phyloP scores from a whole-genome alignment of 2,797 vertebrate genomes.

The Lates japonicus region DNA sequence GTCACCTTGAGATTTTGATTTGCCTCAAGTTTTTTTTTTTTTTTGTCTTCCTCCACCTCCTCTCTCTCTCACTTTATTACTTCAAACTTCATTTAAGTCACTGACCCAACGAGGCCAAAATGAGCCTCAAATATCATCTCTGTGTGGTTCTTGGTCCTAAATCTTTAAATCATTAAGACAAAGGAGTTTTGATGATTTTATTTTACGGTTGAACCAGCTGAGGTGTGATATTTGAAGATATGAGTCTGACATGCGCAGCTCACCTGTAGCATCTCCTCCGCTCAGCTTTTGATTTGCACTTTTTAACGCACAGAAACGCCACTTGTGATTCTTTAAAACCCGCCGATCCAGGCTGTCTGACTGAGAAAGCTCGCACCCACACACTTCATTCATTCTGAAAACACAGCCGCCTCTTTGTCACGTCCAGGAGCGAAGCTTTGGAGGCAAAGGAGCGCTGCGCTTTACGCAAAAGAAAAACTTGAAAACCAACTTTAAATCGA shows the following conservation, averaged over 20 bases:
- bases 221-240: conserved; percentile 32
- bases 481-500: not conserved
- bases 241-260: conserved; percentile 23
- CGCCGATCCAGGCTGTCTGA: conserved; percentile 2
- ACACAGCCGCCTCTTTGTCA: conserved; percentile 24
- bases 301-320: conserved; percentile 49
- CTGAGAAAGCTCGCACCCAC: not conserved
- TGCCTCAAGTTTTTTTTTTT: conserved; percentile 30
- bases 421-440: conserved; percentile 11
- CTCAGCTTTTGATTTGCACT: conserved; percentile 43
- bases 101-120: conserved; percentile 57
- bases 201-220: conserved; percentile 10
- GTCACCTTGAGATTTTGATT: conserved; percentile 51
- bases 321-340: conserved; percentile 43
- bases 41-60: not conserved
- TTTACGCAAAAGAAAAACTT: conserved; percentile 47
- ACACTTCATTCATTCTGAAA: conserved; percentile 72
- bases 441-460: conserved; percentile 56
- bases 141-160: conserved; percentile 39
- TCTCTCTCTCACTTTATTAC: not conserved
- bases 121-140: conserved; percentile 71
- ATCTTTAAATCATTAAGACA: conserved; percentile 62
- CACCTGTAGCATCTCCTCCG: conserved; percentile 66
- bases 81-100: conserved; percentile 38
- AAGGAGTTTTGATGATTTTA: conserved; percentile 28